Evolutionary conservation across 35 echinoderm and acorn worm genomes (phyloP).

Genomic region (Patiria miniata): DNA sequence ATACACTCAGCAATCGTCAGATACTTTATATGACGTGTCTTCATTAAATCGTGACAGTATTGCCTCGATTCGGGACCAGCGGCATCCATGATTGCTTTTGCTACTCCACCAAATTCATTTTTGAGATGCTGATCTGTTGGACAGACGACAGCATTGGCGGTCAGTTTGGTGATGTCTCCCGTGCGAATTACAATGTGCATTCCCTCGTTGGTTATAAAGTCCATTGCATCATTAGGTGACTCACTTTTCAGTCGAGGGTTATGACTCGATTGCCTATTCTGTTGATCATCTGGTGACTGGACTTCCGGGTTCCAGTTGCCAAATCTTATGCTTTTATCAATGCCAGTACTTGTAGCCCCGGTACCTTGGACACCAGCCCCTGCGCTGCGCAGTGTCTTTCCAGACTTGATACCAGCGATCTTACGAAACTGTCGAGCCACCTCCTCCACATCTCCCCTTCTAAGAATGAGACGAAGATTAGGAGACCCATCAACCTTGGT

Average conservation of each 20-base stretch:
- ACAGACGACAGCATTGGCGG: conserved; percentile 3
- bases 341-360: background rate
- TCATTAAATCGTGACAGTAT: background rate
- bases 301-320: no score
- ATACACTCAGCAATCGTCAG: background rate
- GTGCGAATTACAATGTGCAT: background rate
- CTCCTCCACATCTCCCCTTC: background rate
- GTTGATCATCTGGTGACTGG: no score
- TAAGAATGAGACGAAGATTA: background rate
- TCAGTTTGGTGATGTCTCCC: conserved; percentile 32
- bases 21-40: background rate
- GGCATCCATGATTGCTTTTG: conserved; percentile 8
- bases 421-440: background rate
- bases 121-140: background rate
- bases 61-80: background rate
- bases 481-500: background rate
- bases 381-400: background rate
- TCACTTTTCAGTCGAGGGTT: background rate
- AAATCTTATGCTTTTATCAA: no score
- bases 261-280: background rate
- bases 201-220: conserved; percentile 33
- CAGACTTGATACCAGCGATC: background rate
- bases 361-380: background rate
- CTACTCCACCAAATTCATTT: background rate
- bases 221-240: background rate